Conservation (phyloP, 2,888 invertebrate genomes). For the Temnothorax rugatulus region DNA sequence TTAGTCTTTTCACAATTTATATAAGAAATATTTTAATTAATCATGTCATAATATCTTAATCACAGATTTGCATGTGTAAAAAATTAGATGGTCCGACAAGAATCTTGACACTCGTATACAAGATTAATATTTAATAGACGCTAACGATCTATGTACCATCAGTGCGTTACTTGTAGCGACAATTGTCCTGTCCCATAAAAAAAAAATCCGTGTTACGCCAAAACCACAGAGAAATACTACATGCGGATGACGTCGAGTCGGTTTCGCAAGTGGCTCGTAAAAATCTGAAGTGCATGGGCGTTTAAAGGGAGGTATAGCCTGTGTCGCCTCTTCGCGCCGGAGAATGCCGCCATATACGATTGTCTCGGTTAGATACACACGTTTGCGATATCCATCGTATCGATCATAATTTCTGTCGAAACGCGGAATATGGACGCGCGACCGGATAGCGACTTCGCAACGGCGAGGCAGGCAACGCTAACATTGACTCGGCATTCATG, state of each 20-base stretch:
- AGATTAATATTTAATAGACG: not conserved
- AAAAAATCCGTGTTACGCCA: not conserved
- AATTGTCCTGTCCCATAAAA: not conserved
- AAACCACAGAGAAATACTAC: not conserved
- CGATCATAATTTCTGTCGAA: slow-evolving; percentile 36
- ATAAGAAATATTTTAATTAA: not conserved
- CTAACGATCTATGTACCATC: not conserved
- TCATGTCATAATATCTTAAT: not conserved
- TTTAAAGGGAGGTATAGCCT: slow-evolving; percentile 33
- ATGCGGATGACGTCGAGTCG: not conserved
- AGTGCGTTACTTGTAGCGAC: not conserved
- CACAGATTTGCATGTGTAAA: not conserved
- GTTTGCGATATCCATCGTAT: slow-evolving; percentile 3
- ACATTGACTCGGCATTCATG: slow-evolving; percentile 74
- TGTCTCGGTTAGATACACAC: slow-evolving; percentile 6
- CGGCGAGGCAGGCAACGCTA: slow-evolving; percentile 46
- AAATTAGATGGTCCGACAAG: not conserved
- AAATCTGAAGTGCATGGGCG: slow-evolving; percentile 28
- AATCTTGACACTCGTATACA: not conserved
- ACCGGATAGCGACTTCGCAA: slow-evolving; percentile 53
- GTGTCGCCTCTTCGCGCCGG: not conserved
- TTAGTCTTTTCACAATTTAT: not conserved
- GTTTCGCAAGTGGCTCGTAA: slow-evolving; percentile 38
- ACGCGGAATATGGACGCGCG: slow-evolving; percentile 47
- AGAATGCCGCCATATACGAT: not conserved